phyloP scores from a whole-genome alignment of 2,113 vertebrate genomes.

The Geococcyx californianus region DNA sequence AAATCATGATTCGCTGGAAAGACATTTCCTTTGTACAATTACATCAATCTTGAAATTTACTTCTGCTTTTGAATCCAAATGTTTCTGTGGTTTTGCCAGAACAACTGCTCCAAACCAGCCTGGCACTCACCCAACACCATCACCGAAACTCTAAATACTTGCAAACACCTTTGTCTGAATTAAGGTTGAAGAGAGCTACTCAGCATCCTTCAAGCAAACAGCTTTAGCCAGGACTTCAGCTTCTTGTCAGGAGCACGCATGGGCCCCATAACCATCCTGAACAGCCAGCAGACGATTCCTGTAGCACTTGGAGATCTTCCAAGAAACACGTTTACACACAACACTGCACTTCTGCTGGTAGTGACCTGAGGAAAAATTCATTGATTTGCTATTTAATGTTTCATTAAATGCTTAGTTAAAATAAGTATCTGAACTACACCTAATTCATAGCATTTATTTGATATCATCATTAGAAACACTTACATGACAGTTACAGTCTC shows the following conservation, averaged over 20 bases:
- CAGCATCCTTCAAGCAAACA: neutral
- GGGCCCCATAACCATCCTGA: neutral
- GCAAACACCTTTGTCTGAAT: neutral
- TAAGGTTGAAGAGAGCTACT: neutral
- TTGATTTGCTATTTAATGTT: neutral
- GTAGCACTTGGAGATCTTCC: neutral
- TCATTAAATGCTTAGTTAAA: slow-evolving; percentile 5
- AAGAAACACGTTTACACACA: neutral
- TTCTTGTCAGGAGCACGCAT: neutral
- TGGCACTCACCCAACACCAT: neutral
- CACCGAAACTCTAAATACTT: neutral
- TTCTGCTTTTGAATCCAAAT: neutral
- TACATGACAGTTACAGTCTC: neutral
- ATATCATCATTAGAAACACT: slow-evolving; percentile 1
- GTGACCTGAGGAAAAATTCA: neutral
- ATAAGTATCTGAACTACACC: neutral
- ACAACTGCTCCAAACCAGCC: neutral
- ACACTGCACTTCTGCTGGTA: neutral
- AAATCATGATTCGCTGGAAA: neutral
- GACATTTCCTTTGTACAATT: neutral
- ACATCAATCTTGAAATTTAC: neutral
- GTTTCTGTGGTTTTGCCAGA: neutral
- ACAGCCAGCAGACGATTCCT: neutral
- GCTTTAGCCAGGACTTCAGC: neutral
- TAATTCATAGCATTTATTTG: neutral